Conservation (phyloP, 1,140 invertebrate species). For the Ceratina japonica region DNA sequence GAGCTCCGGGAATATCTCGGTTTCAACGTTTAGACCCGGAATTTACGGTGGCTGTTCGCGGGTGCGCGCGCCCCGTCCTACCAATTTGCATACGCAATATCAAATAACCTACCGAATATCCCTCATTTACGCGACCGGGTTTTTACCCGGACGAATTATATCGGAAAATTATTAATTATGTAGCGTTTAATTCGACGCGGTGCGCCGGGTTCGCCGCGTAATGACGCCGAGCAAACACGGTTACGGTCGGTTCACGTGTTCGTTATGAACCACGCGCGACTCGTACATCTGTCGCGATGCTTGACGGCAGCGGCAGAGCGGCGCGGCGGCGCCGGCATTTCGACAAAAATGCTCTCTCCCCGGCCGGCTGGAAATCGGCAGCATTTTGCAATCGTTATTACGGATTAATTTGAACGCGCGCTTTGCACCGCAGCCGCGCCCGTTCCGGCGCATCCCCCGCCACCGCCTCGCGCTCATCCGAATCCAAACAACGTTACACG, state of each 20-base stretch:
- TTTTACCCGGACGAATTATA: constrained; percentile 31
- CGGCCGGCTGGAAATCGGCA: neutral
- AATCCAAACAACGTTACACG: constrained; percentile 20
- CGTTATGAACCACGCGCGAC: neutral
- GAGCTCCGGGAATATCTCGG: constrained; percentile 34
- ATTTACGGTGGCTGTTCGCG: neutral
- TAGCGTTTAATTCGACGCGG: constrained; percentile 37
- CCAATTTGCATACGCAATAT: too few relatives aligned
- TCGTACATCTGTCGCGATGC: neutral
- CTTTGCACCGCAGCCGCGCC: neutral
- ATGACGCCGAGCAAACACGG: constrained; percentile 10
- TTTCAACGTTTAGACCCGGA: constrained; percentile 35
- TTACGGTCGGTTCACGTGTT: constrained; percentile 12
- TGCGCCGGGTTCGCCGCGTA: neutral
- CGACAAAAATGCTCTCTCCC: constrained; percentile 1
- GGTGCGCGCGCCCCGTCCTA: too few relatives aligned
- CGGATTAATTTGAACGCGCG: constrained; percentile 20
- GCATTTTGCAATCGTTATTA: constrained; percentile 23
- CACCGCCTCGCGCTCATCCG: too few relatives aligned
- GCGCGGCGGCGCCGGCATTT: too few relatives aligned
- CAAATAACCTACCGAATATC: too few relatives aligned
- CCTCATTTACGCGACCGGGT: neutral
- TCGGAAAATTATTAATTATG: constrained; percentile 31
- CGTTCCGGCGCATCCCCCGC: too few relatives aligned
- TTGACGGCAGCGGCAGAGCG: neutral